Conservation (phyloP, 2,888 invertebrate genomes). For the Coleophora flavipennella region DNA sequence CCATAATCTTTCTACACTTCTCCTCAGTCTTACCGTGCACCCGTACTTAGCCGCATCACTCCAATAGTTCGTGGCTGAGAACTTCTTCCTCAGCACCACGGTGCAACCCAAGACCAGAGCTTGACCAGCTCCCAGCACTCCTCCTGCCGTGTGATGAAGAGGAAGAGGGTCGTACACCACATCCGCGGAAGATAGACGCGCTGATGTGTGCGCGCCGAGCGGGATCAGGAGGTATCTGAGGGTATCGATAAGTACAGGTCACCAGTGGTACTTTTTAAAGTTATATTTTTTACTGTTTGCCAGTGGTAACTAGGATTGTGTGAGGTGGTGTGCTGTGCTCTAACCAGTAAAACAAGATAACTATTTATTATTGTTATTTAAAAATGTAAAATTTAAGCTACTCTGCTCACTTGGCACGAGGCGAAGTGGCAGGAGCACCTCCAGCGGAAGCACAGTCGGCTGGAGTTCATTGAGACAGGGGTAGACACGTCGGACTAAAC, state of each 20-base stretch:
- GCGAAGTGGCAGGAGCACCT: too few relatives aligned
- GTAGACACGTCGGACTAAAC: too few relatives aligned
- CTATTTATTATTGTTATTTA: too few relatives aligned
- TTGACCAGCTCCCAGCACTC: constrained; percentile 87
- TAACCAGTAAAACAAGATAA: too few relatives aligned
- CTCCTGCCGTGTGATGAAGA: constrained; percentile 95
- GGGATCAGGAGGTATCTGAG: constrained; percentile 78
- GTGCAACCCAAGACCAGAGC: constrained; percentile 82
- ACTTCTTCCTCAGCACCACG: constrained; percentile 88
- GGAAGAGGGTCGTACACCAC: constrained; percentile 92
- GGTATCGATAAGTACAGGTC: background rate
- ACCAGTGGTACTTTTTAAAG: background rate
- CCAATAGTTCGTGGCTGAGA: constrained; percentile 96
- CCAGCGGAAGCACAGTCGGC: too few relatives aligned
- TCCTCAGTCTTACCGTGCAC: constrained; percentile 89
- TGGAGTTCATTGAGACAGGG: too few relatives aligned
- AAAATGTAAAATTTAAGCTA: too few relatives aligned
- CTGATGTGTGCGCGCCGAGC: constrained; percentile 76
- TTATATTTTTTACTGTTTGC: too few relatives aligned
- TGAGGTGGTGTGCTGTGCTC: too few relatives aligned
- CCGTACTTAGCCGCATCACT: constrained; percentile 89
- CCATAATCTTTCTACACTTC: too few relatives aligned
- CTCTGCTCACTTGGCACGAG: too few relatives aligned
- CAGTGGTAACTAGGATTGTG: too few relatives aligned
- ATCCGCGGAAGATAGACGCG: constrained; percentile 75